These are phyloP conservation scores for Xestoiulus laeticollis DNA, from an alignment of 2,888 invertebrate genomes.

Conservation along the genomic window DNA sequence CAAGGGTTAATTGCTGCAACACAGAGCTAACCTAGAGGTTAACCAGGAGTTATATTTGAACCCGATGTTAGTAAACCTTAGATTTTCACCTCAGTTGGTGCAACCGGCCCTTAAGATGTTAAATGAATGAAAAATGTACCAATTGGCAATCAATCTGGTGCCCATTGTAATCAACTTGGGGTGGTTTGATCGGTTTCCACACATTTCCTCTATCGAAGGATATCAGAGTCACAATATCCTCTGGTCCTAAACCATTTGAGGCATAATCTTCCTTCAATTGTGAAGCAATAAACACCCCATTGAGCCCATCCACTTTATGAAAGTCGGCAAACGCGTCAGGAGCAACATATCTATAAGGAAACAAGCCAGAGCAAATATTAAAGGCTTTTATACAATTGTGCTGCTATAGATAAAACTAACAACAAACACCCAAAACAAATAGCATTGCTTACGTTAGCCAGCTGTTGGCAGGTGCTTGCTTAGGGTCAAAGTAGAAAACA, in stretches of 20 bases:
- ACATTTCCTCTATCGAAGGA: constrained; percentile 87
- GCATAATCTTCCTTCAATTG: constrained; percentile 69
- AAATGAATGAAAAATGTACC: not conserved
- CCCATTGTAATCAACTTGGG: constrained; percentile 75
- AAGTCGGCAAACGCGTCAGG: constrained; percentile 87
- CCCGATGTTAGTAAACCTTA: no score
- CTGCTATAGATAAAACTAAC: not conserved
- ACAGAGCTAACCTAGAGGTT: no score
- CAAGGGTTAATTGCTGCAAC: no score
- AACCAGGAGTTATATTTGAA: no score
- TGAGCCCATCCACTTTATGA: constrained; percentile 85
- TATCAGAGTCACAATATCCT: constrained; percentile 80
- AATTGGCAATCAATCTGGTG: constrained; percentile 68
- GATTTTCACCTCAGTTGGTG: no score
- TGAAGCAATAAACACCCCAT: constrained; percentile 90
- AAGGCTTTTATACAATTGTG: not conserved
- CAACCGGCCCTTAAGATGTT: no score
- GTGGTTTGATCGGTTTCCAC: constrained; percentile 81
- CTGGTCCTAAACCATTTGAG: constrained; percentile 70
- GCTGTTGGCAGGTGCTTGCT: constrained; percentile 80
- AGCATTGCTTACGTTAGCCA: constrained; percentile 78
- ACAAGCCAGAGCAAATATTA: constrained; percentile 44
- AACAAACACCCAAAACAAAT: not conserved
- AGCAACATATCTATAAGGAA: constrained; percentile 73
- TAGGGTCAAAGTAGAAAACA: constrained; percentile 84